phyloP scores from a whole-genome alignment of 2,113 vertebrate genomes.

The Onychostoma macrolepis region DNA sequence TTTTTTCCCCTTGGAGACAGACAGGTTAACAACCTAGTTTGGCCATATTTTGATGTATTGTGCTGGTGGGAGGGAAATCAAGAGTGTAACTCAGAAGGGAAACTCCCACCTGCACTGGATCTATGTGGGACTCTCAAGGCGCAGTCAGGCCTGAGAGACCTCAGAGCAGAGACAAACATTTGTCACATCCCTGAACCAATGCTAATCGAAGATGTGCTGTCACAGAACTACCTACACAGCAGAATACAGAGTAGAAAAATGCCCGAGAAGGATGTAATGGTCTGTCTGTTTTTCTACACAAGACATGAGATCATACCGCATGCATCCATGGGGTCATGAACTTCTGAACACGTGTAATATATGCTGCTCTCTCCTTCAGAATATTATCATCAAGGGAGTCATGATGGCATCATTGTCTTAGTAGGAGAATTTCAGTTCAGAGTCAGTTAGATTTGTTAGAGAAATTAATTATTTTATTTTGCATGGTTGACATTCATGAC shows the following conservation, averaged over 20 bases:
- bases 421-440: neutral
- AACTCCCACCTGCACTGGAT: slow-evolving; percentile 30
- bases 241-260: slow-evolving; percentile 3
- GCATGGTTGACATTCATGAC: too few relatives aligned
- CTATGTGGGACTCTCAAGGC: slow-evolving; percentile 1
- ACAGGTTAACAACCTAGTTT: slow-evolving; percentile 32
- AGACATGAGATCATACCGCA: neutral
- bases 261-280: neutral
- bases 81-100: slow-evolving; percentile 8
- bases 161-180: slow-evolving; percentile 27
- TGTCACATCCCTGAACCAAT: slow-evolving; percentile 2
- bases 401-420: neutral
- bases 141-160: slow-evolving; percentile 28
- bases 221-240: slow-evolving; percentile 15
- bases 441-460: neutral
- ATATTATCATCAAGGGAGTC: neutral
- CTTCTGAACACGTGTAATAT: neutral
- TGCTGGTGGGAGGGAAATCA: neutral
- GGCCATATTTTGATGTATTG: slow-evolving; percentile 34
- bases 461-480: too few relatives aligned
- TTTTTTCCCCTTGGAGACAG: neutral
- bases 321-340: neutral
- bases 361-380: neutral
- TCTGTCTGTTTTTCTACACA: neutral
- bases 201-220: slow-evolving; percentile 30